These are phyloP conservation scores for Leucophenga varia DNA, from an alignment of 1,140 invertebrate species.

Conservation along the genomic window DNA sequence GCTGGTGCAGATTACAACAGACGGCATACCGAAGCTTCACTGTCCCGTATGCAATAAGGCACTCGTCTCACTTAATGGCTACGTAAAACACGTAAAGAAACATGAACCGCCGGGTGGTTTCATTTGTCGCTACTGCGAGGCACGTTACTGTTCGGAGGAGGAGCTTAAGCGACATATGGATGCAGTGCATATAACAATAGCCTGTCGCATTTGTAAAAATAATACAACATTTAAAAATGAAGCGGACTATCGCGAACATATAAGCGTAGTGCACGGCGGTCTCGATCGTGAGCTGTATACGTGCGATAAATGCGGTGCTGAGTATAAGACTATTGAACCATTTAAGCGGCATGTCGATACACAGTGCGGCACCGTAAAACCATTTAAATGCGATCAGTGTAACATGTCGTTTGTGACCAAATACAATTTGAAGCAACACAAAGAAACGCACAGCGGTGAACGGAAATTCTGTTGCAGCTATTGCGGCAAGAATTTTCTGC, in stretches of 20 bases:
- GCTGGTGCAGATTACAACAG: slow-evolving; percentile 47
- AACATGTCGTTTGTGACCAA: slow-evolving; percentile 35
- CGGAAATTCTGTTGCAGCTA: slow-evolving; percentile 57
- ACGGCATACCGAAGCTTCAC: slow-evolving; percentile 45
- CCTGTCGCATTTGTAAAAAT: slow-evolving; percentile 16
- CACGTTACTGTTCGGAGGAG: slow-evolving; percentile 35
- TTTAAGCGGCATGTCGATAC: slow-evolving; percentile 46
- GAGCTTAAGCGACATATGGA: slow-evolving; percentile 37
- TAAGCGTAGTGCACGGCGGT: slow-evolving; percentile 30
- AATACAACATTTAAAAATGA: slow-evolving; percentile 11
- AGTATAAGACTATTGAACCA: slow-evolving; percentile 46
- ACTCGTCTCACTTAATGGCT: slow-evolving; percentile 39
- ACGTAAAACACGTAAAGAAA: slow-evolving; percentile 52
- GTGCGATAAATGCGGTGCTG: slow-evolving; percentile 52
- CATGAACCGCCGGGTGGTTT: slow-evolving; percentile 52
- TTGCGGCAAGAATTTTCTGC: slow-evolving; percentile 56
- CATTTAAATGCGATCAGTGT: slow-evolving; percentile 43
- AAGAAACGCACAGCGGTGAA: slow-evolving; percentile 57
- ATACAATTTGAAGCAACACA: slow-evolving; percentile 48
- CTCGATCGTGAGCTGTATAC: slow-evolving; percentile 25
- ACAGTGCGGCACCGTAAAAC: slow-evolving; percentile 48
- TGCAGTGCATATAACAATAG: slow-evolving; percentile 25
- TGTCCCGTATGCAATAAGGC: slow-evolving; percentile 52
- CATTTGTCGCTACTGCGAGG: slow-evolving; percentile 39
- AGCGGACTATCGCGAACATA: slow-evolving; percentile 33